Percentiles rank a stretch among this genome's conserved stretches.
phyloP scores from a whole-genome alignment of 2,797 vertebrate genomes.

The Sebastes oblongus region DNA sequence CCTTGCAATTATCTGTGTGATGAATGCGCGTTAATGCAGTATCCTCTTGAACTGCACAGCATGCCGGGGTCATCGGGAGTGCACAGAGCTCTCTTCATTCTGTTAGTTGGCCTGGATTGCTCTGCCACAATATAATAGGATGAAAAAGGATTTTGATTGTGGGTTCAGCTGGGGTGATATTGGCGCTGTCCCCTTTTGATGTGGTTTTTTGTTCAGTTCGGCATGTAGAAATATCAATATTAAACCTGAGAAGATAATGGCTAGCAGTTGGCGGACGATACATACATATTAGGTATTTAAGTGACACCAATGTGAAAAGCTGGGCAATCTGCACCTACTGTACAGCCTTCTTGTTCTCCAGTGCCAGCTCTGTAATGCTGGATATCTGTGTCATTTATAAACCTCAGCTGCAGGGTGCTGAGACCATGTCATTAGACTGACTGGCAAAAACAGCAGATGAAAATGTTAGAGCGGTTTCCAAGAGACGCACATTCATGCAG shows the following conservation, averaged over 20 bases:
- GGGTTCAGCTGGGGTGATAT: constrained; percentile 50
- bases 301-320: constrained; percentile 32
- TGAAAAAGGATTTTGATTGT: constrained; percentile 58
- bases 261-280: constrained; percentile 31
- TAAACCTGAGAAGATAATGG: constrained; percentile 43
- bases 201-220: constrained; percentile 46
- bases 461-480: background rate
- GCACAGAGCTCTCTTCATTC: constrained; percentile 51
- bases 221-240: constrained; percentile 48
- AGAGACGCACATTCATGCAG: background rate
- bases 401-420: constrained; percentile 11
- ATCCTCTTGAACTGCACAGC: constrained; percentile 60
- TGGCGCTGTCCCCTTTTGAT: constrained; percentile 16
- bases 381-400: constrained; percentile 22
- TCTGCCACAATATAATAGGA: constrained; percentile 45
- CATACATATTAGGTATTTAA: constrained; percentile 45
- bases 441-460: constrained; percentile 17
- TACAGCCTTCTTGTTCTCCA: constrained; percentile 29
- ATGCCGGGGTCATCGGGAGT: constrained; percentile 60
- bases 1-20: constrained; percentile 72
- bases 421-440: constrained; percentile 12
- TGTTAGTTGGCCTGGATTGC: constrained; percentile 37
- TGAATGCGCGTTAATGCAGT: constrained; percentile 65
- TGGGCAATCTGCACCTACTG: constrained; percentile 4
- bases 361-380: constrained; percentile 9